Conservation (phyloP, 2,113 vertebrate genomes). For the Nothocercus julius region DNA sequence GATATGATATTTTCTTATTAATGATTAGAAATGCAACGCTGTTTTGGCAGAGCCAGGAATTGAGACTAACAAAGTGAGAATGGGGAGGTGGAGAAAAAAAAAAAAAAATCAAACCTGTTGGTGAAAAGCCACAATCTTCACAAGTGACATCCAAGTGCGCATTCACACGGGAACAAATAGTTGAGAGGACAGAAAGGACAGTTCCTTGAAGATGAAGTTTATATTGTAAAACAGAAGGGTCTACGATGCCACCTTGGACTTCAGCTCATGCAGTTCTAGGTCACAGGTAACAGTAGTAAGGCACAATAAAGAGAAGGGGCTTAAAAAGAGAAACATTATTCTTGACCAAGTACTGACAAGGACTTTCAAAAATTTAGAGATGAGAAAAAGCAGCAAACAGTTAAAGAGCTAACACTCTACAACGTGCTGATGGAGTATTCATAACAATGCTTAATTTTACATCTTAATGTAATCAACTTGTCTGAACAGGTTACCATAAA, state of each 20-base stretch:
- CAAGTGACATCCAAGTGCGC: neutral
- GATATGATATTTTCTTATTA: neutral
- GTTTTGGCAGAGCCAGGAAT: neutral
- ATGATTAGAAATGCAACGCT: neutral
- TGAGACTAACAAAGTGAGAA: neutral
- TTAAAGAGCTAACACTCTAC: slow-evolving; percentile 30
- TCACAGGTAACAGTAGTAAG: neutral
- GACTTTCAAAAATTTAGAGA: slow-evolving; percentile 51
- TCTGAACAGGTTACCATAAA: slow-evolving; percentile 1
- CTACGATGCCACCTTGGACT: neutral
- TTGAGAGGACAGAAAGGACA: neutral
- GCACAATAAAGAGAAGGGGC: neutral
- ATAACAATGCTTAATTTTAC: slow-evolving; percentile 51
- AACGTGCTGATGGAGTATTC: neutral
- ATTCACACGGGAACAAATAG: neutral
- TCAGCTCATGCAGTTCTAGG: neutral
- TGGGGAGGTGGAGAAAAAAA: neutral
- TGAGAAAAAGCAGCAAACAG: slow-evolving; percentile 41
- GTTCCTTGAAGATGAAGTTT: neutral
- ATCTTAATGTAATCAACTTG: neutral
- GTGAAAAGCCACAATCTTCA: neutral
- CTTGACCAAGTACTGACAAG: slow-evolving; percentile 48
- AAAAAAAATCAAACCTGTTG: neutral
- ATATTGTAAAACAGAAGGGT: neutral
- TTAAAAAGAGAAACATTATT: slow-evolving; percentile 48